Conservation (phyloP, 2,888 invertebrate genomes). For the Sericinus montela region DNA sequence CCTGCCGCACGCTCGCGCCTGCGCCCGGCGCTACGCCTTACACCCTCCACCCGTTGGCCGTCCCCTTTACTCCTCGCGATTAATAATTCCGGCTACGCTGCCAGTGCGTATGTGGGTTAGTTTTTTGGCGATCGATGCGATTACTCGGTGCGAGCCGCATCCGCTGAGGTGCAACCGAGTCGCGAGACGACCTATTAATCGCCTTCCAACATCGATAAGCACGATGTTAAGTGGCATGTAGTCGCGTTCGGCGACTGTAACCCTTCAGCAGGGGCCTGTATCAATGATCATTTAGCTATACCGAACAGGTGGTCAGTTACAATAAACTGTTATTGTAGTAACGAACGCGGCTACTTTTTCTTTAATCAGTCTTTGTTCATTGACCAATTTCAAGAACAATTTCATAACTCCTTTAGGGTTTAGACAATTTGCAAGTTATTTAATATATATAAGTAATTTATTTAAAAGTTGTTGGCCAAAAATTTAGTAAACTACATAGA, state of each 20-base stretch:
- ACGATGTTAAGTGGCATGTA: constrained; percentile 28
- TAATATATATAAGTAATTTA: too few relatives aligned
- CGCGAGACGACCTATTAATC: constrained; percentile 64
- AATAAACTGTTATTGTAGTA: constrained; percentile 10
- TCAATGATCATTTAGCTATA: constrained; percentile 12
- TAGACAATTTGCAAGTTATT: too few relatives aligned
- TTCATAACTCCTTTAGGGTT: too few relatives aligned
- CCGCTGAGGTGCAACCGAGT: constrained; percentile 55
- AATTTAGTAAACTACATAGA: too few relatives aligned
- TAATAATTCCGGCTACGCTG: constrained; percentile 78
- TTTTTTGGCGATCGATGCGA: constrained; percentile 79
- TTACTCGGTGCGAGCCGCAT: constrained; percentile 69
- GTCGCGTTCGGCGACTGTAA: constrained; percentile 29
- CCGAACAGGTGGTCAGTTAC: constrained; percentile 17
- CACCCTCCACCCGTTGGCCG: constrained; percentile 29
- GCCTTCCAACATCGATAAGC: constrained; percentile 45
- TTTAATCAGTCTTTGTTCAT: neutral
- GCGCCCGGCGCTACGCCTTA: constrained; percentile 20
- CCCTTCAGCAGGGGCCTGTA: constrained; percentile 14
- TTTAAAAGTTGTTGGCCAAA: too few relatives aligned
- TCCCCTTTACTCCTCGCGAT: constrained; percentile 66
- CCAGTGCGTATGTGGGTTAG: constrained; percentile 79
- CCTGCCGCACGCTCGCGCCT: constrained; percentile 64
- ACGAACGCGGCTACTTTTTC: neutral
- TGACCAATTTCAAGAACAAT: too few relatives aligned